Evolutionary conservation across 2,888 invertebrate genomes (phyloP).

Genomic region (Pardosa pseudoannulata): DNA sequence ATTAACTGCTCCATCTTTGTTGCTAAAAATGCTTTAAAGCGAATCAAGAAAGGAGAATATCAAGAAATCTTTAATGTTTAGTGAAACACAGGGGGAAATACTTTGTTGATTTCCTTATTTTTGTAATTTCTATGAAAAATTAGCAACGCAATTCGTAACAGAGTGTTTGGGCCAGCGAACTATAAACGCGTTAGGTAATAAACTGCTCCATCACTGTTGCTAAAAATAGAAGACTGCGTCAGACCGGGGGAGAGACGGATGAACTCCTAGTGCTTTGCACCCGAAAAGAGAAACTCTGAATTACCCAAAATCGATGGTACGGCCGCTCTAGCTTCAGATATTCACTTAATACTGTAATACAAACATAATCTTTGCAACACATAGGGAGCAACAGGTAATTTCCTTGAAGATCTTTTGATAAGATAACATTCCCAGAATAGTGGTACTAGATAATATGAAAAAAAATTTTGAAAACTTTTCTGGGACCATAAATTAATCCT

Average conservation of each 20-base stretch:
- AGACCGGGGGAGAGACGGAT: background rate
- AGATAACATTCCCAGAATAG: no score
- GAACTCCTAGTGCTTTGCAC: background rate
- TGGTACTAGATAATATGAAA: no score
- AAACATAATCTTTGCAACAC: no score
- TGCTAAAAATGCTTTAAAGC: constrained; percentile 59
- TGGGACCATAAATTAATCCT: no score
- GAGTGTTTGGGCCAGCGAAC: background rate
- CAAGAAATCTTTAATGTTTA: no score
- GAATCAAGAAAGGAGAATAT: no score
- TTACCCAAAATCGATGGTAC: constrained; percentile 28
- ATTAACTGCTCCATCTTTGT: constrained; percentile 29
- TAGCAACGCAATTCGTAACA: background rate
- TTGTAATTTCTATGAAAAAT: background rate
- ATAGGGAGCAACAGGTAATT: no score
- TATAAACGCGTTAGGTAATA: constrained; percentile 47
- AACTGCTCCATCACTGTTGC: constrained; percentile 28
- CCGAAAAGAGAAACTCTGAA: constrained; percentile 29
- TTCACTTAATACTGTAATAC: background rate
- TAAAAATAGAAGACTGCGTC: constrained; percentile 49
- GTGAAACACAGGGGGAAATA: no score
- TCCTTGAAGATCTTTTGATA: no score
- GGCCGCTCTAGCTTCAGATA: background rate
- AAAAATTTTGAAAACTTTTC: no score
- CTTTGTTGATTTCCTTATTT: no score